These are phyloP conservation scores for Recurvirostra avosetta DNA, from an alignment of 2,113 vertebrate genomes.

Conservation along the genomic window DNA sequence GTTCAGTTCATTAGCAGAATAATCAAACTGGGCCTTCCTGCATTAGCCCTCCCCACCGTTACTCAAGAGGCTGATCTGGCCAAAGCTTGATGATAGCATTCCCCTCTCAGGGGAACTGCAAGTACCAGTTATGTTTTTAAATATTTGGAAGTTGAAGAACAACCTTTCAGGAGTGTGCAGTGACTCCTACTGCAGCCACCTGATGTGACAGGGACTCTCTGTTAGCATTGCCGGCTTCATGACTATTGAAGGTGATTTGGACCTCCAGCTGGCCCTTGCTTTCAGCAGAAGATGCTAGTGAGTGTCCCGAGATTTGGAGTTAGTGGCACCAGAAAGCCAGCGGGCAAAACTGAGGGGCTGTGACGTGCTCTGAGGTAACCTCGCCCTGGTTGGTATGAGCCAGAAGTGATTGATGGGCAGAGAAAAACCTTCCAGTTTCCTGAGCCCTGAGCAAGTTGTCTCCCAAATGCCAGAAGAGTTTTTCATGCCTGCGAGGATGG, in stretches of 20 bases:
- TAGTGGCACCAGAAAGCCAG: not conserved
- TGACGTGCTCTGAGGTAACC: not conserved
- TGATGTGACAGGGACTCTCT: not conserved
- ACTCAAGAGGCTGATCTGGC: not conserved
- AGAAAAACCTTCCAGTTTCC: not conserved
- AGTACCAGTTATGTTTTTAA: not conserved
- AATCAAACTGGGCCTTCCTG: not conserved
- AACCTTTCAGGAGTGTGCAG: rapidly evolving
- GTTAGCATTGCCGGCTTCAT: not conserved
- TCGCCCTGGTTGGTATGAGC: not conserved
- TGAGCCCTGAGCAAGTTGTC: not conserved
- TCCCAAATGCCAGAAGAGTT: not conserved
- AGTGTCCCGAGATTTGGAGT: not conserved
- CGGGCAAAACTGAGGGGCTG: not conserved
- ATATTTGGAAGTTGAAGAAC: not conserved
- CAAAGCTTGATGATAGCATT: not conserved
- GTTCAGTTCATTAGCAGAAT: not conserved
- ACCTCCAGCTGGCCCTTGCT: not conserved
- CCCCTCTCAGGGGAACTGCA: not conserved
- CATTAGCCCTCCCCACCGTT: not conserved
- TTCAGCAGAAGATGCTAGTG: not conserved
- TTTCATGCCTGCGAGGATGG: not conserved
- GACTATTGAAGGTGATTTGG: not conserved
- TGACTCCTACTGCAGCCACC: not conserved
- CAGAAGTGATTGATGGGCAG: not conserved